Percentiles rank a stretch among this genome's conserved stretches.
These are phyloP conservation scores for Seira ritae DNA, from an alignment of 2,888 invertebrate species.

Conservation along the genomic window DNA sequence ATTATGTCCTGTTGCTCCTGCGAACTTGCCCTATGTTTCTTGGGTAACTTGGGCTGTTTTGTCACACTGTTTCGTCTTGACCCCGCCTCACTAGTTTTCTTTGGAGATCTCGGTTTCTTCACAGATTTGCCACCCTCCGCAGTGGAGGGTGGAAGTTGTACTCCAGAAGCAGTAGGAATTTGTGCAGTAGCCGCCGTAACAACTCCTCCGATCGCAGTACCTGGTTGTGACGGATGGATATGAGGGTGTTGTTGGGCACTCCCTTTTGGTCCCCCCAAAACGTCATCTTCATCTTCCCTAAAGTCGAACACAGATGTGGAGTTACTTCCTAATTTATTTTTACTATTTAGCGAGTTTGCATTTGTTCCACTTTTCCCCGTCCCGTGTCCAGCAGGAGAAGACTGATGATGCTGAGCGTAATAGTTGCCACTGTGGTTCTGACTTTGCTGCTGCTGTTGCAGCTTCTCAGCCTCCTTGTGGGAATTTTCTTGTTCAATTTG, in stretches of 20 bases:
- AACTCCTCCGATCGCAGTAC: not conserved
- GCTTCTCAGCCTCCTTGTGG: conserved; percentile 62
- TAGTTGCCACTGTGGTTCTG: conserved; percentile 58
- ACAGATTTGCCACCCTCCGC: conserved; percentile 41
- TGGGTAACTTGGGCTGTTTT: conserved; percentile 37
- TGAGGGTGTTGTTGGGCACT: conserved; percentile 30
- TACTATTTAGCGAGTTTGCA: conserved; percentile 40
- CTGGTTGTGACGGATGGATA: not conserved
- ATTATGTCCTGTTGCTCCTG: conserved; percentile 54
- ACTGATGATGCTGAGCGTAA: conserved; percentile 45
- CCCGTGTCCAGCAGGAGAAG: conserved; percentile 26
- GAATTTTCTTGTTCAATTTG: conserved; percentile 73
- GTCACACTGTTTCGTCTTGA: conserved; percentile 58
- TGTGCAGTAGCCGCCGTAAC: not conserved
- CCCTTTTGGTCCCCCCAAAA: conserved; percentile 75
- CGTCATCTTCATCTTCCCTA: conserved; percentile 81
- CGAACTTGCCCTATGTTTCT: conserved; percentile 44
- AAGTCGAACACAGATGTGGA: conserved; percentile 82
- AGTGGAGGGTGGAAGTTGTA: conserved; percentile 12
- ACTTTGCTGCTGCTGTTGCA: conserved; percentile 60
- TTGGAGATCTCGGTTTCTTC: conserved; percentile 65
- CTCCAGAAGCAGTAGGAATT: conserved; percentile 5
- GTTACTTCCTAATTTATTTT: conserved; percentile 61
- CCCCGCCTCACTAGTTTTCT: conserved; percentile 58
- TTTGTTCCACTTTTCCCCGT: conserved; percentile 49